Evolutionary conservation across 2,797 vertebrate genomes (phyloP), one percentile per base, ranked within the genome.

Genomic region (Leptoclinus maculatus): DNA sequence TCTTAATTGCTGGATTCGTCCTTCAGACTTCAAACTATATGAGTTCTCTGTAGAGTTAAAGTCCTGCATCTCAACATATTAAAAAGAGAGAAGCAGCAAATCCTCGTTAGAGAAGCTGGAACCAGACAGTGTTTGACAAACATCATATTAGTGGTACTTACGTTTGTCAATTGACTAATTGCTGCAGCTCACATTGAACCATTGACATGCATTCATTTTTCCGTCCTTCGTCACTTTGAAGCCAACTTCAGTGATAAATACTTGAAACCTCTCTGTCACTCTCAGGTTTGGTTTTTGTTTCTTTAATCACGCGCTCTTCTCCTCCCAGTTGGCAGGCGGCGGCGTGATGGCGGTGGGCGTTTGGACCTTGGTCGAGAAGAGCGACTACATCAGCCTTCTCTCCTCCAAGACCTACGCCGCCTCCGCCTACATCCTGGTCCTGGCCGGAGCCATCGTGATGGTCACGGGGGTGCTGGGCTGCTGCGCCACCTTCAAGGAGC

Each of bases 301-400:
- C 32, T 34, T 34, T 7, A 4, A 74, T 65, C 70, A 12, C 70
- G 38, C 81, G 49, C 65, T 75, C 82, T 89, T 73, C 82, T 88
- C 73, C 83, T 90, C 74, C 29, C 87, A 99, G 98, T 85, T 99
- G 95, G 97, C 98, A 25, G 98, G 98, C 0, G 96, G 96, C 49
- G 96, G 95, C 0, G 97, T 99, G 84, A 97, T 99, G 97, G 98
- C 96, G 0, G 97, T 99, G 87, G 98, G 98, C 1, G 87, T 95
- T 88, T 99, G 98, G 98, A 98, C 97, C 11, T 88, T 99, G 74
- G 94, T 95, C 43, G 95, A 97, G 93, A 99, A 99, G 95, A 98
- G 97, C 36, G 97, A 99, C 94, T 99, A 99, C 93, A 99, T 99
- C 93, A 99, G 97, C 92, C 95, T 99, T 39, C 96, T 99, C 80